A percentile compares a stretch with the other conserved stretches of the same genome.
phyloP scores from a whole-genome alignment of 2,797 vertebrate genomes.

The Eurystomus glaucurus region DNA sequence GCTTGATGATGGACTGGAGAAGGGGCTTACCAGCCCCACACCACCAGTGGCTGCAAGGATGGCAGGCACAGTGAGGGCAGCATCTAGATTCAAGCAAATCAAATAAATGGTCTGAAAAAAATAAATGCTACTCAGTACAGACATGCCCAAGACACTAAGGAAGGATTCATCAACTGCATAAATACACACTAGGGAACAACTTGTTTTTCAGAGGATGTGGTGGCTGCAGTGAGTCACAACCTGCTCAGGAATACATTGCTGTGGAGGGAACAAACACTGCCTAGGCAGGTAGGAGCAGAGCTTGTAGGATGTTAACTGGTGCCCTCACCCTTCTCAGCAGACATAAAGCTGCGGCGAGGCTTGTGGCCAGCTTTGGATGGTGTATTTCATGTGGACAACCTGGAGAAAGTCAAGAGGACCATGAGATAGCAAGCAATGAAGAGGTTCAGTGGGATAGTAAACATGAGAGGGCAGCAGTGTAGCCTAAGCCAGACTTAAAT shows the following conservation, averaged over 20 bases:
- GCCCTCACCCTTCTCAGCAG: not conserved
- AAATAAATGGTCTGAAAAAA: not conserved
- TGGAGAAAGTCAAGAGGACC: not conserved
- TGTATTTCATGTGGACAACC: not conserved
- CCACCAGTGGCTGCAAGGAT: fast-evolving
- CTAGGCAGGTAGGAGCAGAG: not conserved
- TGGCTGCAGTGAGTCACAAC: not conserved
- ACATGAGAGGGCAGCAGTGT: not conserved
- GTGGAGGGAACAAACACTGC: not conserved
- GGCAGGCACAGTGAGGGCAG: not conserved
- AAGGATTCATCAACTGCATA: not conserved
- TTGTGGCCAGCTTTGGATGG: not conserved
- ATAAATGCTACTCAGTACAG: not conserved
- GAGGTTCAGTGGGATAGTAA: not conserved
- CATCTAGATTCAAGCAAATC: fast-evolving
- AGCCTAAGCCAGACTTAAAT: not conserved
- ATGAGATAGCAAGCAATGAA: not conserved
- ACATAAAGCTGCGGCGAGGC: fast-evolving
- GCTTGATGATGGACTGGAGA: not conserved
- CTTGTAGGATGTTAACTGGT: not conserved
- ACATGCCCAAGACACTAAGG: not conserved
- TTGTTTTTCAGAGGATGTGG: not conserved
- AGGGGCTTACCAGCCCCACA: fast-evolving
- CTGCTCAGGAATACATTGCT: not conserved
- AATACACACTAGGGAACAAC: not conserved